Percentiles rank a stretch among this genome's conserved stretches.
Evolutionary conservation across 2,797 vertebrate species (phyloP).

Genomic region (Spondyliosoma cantharus): DNA sequence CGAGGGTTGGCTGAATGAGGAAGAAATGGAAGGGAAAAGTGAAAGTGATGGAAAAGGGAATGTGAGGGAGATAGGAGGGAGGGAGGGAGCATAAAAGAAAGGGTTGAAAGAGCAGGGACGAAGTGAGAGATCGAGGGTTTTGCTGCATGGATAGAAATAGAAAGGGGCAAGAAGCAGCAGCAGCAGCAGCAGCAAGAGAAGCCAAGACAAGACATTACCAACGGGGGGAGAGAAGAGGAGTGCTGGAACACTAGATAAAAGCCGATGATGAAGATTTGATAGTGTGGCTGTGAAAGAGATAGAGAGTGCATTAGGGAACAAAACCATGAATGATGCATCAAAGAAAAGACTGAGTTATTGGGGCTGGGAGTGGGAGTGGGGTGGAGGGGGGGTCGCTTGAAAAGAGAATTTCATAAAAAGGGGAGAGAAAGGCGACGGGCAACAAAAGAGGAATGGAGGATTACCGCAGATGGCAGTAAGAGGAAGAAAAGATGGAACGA

Average conservation of each 20-base stretch:
- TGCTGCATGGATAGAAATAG: constrained; percentile 63
- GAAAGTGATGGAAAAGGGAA: constrained; percentile 62
- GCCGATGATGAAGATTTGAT: constrained; percentile 79
- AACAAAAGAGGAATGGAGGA: constrained; percentile 58
- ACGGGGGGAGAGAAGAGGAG: constrained; percentile 20
- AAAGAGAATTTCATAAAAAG: constrained; percentile 63
- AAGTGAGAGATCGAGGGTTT: constrained; percentile 51
- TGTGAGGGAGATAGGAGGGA: constrained; percentile 36
- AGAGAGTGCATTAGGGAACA: constrained; percentile 81
- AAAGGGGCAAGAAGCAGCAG: constrained; percentile 55
- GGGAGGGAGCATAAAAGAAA: constrained; percentile 49
- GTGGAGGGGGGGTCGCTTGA: constrained; percentile 42
- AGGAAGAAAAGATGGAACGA: constrained; percentile 47
- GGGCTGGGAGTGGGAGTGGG: constrained; percentile 29
- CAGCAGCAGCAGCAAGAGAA: constrained; percentile 42
- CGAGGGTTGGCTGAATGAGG: constrained; percentile 24
- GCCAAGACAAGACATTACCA: constrained; percentile 58
- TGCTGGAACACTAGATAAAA: constrained; percentile 74
- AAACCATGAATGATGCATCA: constrained; percentile 83
- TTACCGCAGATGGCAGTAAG: constrained; percentile 31
- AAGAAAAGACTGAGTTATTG: constrained; percentile 71
- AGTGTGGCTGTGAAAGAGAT: constrained; percentile 72
- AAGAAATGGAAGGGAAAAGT: constrained; percentile 53
- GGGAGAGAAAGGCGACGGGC: constrained; percentile 31
- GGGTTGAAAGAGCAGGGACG: constrained; percentile 61